phyloP scores from a whole-genome alignment of 2,888 invertebrate species.

The Nebria salina region DNA sequence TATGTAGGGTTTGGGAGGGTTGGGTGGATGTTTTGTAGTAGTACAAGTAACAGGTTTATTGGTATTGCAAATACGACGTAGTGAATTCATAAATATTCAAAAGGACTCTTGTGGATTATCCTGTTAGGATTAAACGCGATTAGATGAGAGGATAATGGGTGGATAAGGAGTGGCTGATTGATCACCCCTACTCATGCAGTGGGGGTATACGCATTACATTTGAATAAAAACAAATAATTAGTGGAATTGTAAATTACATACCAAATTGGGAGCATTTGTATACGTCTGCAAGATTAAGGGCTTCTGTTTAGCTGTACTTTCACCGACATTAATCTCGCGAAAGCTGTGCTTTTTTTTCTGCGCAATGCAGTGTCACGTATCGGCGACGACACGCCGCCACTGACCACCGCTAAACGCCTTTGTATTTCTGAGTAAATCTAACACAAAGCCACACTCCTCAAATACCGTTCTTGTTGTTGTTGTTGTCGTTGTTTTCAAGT shows the following conservation, averaged over 20 bases:
- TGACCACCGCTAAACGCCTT: too few relatives aligned
- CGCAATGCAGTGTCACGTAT: not conserved
- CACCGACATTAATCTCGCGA: not conserved
- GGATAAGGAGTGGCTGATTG: conserved; percentile 36
- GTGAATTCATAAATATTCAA: conserved; percentile 35
- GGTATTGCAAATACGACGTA: not conserved
- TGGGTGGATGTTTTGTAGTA: not conserved
- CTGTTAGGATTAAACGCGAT: conserved; percentile 40
- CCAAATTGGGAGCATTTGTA: not conserved
- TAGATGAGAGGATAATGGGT: conserved; percentile 28
- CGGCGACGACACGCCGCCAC: too few relatives aligned
- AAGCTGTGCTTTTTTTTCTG: not conserved
- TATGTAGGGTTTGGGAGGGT: too few relatives aligned
- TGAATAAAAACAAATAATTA: conserved; percentile 1
- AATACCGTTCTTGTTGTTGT: too few relatives aligned
- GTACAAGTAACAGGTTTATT: not conserved
- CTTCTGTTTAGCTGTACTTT: not conserved
- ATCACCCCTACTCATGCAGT: conserved; percentile 5
- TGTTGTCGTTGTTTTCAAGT: too few relatives aligned
- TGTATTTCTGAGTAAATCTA: too few relatives aligned
- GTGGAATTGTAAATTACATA: not conserved
- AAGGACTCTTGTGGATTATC: conserved; percentile 30
- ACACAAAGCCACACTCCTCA: too few relatives aligned
- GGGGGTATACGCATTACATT: not conserved
- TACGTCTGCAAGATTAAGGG: not conserved